Percentiles rank a stretch among this genome's conserved stretches.
phyloP scores from a whole-genome alignment of 2,888 invertebrate species.

The Dyspetes luteomarginatus region DNA sequence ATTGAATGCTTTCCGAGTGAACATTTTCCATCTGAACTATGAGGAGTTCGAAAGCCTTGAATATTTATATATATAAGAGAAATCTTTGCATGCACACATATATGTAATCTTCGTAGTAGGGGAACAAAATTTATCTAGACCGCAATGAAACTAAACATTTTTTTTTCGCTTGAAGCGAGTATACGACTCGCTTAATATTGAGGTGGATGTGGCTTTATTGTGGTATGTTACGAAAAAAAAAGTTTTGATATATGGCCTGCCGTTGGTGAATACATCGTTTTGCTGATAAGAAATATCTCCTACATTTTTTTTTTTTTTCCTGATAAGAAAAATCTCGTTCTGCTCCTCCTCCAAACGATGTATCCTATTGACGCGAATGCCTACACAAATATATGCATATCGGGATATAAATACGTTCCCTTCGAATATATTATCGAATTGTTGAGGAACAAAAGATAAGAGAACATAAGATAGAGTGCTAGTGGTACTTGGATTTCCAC shows the following conservation, averaged over 20 bases:
- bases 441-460: conserved; percentile 7
- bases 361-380: conserved; percentile 35
- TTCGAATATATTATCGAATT: not conserved
- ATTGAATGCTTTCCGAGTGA: not conserved
- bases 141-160: too few species aligned
- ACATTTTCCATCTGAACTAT: too few species aligned
- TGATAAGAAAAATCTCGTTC: conserved; percentile 45
- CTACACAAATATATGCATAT: conserved; percentile 9
- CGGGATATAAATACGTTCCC: not conserved
- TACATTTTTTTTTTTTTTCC: not conserved
- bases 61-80: too few species aligned
- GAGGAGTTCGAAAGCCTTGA: too few species aligned
- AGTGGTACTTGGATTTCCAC: not conserved
- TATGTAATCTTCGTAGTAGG: too few species aligned
- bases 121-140: too few species aligned
- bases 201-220: conserved; percentile 23
- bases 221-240: conserved; percentile 24
- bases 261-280: conserved; percentile 47
- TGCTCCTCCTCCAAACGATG: conserved; percentile 33
- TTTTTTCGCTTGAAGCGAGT: not conserved
- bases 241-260: conserved; percentile 33
- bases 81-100: too few species aligned
- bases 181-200: not conserved
- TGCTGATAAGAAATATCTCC: conserved; percentile 47
- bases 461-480: not conserved